phyloP scores from a whole-genome alignment of 2,797 vertebrate genomes.

The Periparus ater region DNA sequence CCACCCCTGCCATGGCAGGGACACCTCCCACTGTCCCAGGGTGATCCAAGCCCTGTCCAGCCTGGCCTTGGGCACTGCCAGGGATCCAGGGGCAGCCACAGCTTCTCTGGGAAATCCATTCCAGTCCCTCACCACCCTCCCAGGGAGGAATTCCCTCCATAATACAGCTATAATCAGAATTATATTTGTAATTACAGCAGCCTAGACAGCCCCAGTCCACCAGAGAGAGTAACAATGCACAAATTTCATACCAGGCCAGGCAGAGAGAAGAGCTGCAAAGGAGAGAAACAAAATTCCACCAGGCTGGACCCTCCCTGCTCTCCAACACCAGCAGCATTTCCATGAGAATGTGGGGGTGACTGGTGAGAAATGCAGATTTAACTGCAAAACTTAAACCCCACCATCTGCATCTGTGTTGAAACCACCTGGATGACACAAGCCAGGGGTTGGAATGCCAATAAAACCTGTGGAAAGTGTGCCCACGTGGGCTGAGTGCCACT shows the following conservation, averaged over 20 bases:
- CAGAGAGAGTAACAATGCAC: fast-evolving
- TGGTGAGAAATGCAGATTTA: fast-evolving
- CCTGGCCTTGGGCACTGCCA: not conserved
- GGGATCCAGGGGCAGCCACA: not conserved
- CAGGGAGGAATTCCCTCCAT: not conserved
- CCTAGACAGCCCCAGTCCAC: not conserved
- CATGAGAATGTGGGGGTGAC: fast-evolving
- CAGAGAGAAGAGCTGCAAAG: not conserved
- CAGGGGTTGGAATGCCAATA: not conserved
- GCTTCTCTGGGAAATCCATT: not conserved
- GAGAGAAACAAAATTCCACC: not conserved
- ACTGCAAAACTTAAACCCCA: fast-evolving
- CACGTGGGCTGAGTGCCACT: fast-evolving
- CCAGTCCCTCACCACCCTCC: not conserved
- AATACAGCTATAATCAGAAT: not conserved
- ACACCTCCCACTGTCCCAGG: not conserved
- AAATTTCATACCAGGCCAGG: not conserved
- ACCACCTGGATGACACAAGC: not conserved
- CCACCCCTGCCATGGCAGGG: not conserved
- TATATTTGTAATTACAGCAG: not conserved
- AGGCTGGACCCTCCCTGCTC: not conserved
- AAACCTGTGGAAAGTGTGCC: not conserved
- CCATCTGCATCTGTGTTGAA: not conserved
- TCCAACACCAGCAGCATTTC: not conserved
- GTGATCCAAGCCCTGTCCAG: fast-evolving